Evolutionary conservation across 2,888 invertebrate species (phyloP), one percentile per base, ranked within the genome.

Genomic region (Pelosia muscerda): DNA sequence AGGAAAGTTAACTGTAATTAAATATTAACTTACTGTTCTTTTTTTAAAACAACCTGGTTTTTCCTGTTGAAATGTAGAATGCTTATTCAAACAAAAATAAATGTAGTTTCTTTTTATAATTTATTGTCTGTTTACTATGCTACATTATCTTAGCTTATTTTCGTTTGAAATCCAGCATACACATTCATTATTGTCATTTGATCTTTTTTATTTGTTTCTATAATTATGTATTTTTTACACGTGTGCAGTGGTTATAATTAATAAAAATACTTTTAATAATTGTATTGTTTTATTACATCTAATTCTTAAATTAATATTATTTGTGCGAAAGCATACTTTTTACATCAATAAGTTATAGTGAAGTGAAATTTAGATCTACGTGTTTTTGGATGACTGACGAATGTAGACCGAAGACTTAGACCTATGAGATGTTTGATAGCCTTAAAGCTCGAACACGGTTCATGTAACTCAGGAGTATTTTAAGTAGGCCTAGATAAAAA

Each of bases 321-420:
- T 87, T 87, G 92, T 93, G 93, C 91, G 87, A 87, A 87, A 75
- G 69, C 83, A 83, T 85, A 81, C 89, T 94, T 93, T 94, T 90
- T 92, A 92, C 92, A 92, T 86, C 55, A 82, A 83, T 80, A 85
- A 19, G 23, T 42, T 15, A 62, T 54, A 86, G 85, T 86, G 84
- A 74, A 81, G 81, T 79, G 81, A 80, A 71, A 77, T 77, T 79
- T 71, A 79, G 76, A 74, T 31, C 31, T 81, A 79, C 68, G 72
- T 77, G 77, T 74, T 72, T 74, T 72, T 66, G 76, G 82, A 86
- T 86, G 88, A 88, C 88, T 86, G 88, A 89, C 87, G 66, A 71
- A 77, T 74, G 63, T 73, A 71, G 72, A 66, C 67, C 26, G 57
- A 49, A 61, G 42, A 58, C 25, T 63, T 19, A 25, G 9, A 22